These are phyloP conservation scores for Tiliqua scincoides DNA, from an alignment of 2,113 vertebrate species.

Conservation along the genomic window DNA sequence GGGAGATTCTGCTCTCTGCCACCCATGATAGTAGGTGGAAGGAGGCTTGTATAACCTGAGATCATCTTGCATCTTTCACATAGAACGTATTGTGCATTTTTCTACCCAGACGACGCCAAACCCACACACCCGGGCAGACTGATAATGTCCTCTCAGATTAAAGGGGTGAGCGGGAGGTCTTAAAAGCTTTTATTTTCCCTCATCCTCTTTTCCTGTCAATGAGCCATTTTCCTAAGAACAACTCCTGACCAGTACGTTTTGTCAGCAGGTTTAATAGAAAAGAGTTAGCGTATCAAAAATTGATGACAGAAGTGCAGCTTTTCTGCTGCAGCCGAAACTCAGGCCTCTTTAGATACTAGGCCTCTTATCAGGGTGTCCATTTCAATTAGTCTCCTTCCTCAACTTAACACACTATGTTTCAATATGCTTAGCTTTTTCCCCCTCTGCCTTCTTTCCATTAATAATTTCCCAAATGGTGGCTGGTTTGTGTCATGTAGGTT, in stretches of 20 bases:
- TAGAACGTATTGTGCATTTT: constrained; percentile 69
- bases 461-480: constrained; percentile 50
- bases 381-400: constrained; percentile 52
- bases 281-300: constrained; percentile 18
- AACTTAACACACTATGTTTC: constrained; percentile 51
- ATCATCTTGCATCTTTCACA: constrained; percentile 61
- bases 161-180: constrained; percentile 18
- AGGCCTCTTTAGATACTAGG: constrained; percentile 25
- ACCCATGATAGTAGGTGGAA: constrained; percentile 26
- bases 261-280: constrained; percentile 45
- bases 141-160: constrained; percentile 66
- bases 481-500: constrained; percentile 15
- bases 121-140: constrained; percentile 52
- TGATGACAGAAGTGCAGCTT: constrained; percentile 31
- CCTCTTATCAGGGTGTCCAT: constrained; percentile 47
- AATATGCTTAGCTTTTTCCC: constrained; percentile 40
- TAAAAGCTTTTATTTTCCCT: constrained; percentile 53
- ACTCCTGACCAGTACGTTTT: constrained; percentile 31
- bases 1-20: constrained; percentile 40
- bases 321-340: neutral
- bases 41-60: neutral
- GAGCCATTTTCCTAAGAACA: constrained; percentile 56
- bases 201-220: constrained; percentile 53
- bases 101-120: constrained; percentile 72
- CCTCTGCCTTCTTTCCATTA: constrained; percentile 17